Evolutionary conservation across 2,888 invertebrate genomes (phyloP), one percentile per base, ranked within the genome.

Genomic region (Campopleginae sp.): DNA sequence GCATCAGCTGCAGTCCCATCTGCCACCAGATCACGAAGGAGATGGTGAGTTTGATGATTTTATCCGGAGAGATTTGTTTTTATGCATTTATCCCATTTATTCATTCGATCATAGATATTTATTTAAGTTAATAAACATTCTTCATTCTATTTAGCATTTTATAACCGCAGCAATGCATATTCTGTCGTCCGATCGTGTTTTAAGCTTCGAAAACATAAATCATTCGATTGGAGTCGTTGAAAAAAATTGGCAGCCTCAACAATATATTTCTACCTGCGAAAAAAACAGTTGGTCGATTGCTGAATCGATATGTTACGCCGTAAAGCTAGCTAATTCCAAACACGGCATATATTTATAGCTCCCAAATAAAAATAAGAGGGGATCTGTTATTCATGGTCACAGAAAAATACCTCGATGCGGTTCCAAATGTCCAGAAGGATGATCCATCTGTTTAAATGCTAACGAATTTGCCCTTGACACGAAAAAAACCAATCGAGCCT

Each of bases 1-100:
- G 90, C 96, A 96, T 92, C 96, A 96, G 93, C 94, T 96, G 89
- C 94, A 94, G 88, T 96, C 96, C 93, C 96, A 96, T 93, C 94
- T 96, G 91, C 96, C 96, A 93, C 96, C 95, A 94, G 95, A 95
- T 87, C 95, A 96, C 94, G 95, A 95, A 90, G 94, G 95, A 94
- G 96, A 96, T 95, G 89, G 90, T 91, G 85, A 90, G 90, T 89
- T 23, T n/a, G 48, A 71, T 61, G 0, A 63, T 58, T 54, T 70
- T 17, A 33, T 14, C 31, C 54, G 33, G 66, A 63, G 46, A 77
- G 12, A 51, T 44, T 66, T 19, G 19, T 23, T 23, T 68, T 44
- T 17, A 7, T 31, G 31, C 42, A 19, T 19, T 19, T 27, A 27
- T 27, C 3, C 6, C 48, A 8, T 51, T 27, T 23, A 58, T 23